These are phyloP conservation scores for Teleiodes luculella DNA, from an alignment of 2,888 invertebrate species.

Conservation along the genomic window DNA sequence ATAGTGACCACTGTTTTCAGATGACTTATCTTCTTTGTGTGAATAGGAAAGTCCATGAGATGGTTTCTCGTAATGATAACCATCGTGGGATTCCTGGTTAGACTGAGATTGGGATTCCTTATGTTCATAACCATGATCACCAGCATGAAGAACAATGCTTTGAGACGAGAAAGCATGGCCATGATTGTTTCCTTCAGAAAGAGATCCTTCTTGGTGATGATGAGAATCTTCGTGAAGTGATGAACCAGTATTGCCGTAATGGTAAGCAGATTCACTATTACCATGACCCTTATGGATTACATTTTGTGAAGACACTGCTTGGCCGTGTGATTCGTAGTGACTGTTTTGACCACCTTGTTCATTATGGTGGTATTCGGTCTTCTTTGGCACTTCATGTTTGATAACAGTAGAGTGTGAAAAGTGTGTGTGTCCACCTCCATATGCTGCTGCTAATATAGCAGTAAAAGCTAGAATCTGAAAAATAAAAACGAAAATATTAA, in stretches of 20 bases:
- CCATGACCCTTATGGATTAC: conserved; percentile 32
- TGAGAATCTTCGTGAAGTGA: background rate
- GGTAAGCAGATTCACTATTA: background rate
- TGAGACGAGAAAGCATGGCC: conserved; percentile 8
- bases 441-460: conserved; percentile 31
- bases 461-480: conserved; percentile 36
- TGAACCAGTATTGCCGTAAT: background rate
- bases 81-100: conserved; percentile 20
- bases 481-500: conserved; percentile 5
- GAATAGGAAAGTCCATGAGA: background rate
- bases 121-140: background rate
- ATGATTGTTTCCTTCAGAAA: background rate
- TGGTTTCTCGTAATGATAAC: background rate
- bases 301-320: conserved; percentile 43
- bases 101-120: conserved; percentile 18
- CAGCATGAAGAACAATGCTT: background rate
- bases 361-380: background rate
- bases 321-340: conserved; percentile 29
- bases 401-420: conserved; percentile 40
- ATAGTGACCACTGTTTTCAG: conserved; percentile 4
- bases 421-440: conserved; percentile 43
- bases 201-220: conserved; percentile 1
- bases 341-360: background rate
- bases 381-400: conserved; percentile 43
- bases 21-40: background rate